Percentiles rank a stretch among this genome's conserved stretches.
phyloP scores from a whole-genome alignment of 2,888 invertebrate species.

The Pyrgus malvae region DNA sequence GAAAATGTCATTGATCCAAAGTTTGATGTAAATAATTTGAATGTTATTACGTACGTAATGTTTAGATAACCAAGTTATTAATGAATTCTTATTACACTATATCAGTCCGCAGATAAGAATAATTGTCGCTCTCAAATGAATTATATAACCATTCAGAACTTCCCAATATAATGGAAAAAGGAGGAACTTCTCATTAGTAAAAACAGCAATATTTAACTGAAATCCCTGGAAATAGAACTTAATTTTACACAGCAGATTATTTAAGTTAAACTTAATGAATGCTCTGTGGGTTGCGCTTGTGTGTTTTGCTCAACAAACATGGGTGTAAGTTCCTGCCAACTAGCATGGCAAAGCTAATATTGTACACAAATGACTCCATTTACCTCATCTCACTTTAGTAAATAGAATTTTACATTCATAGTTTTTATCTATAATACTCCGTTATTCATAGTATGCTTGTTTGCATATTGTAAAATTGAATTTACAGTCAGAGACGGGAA shows the following conservation, averaged over 20 bases:
- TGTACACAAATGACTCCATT: constrained; percentile 19
- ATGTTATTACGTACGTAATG: no score
- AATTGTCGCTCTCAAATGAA: no score
- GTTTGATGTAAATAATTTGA: no score
- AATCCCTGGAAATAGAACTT: background rate
- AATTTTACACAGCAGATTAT: constrained; percentile 1
- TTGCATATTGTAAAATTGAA: no score
- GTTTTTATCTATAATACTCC: no score
- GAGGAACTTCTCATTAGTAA: background rate
- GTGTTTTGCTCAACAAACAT: constrained; percentile 29
- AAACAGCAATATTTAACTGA: background rate
- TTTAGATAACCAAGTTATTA: no score
- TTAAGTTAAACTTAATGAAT: constrained; percentile 17
- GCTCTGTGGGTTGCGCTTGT: constrained; percentile 18
- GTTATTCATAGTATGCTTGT: no score
- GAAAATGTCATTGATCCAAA: no score
- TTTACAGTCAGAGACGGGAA: no score
- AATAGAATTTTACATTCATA: background rate
- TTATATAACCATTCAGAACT: constrained; percentile 5
- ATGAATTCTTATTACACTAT: no score
- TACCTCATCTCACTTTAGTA: background rate
- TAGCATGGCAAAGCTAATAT: constrained; percentile 21
- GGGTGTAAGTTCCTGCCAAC: constrained; percentile 26
- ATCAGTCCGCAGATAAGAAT: no score
- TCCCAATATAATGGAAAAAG: no score